These are phyloP conservation scores for Neoniphon sammara DNA, from an alignment of 2,797 vertebrate species.

Conservation along the genomic window DNA sequence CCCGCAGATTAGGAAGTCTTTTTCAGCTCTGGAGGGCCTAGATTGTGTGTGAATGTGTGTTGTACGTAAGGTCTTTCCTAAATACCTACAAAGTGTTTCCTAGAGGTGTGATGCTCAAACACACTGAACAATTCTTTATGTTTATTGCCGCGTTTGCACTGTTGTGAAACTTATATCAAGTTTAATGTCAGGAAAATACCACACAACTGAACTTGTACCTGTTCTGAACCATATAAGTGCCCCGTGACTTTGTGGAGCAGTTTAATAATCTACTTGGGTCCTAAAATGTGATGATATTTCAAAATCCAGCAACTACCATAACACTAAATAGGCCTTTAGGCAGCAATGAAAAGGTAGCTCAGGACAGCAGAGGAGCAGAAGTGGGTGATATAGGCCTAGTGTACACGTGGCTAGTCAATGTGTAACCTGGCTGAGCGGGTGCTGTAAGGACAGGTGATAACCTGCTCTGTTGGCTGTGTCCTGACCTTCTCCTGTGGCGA, in stretches of 20 bases:
- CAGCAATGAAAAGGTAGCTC: conserved; percentile 36
- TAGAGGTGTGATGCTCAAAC: too few relatives aligned
- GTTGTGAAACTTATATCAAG: not conserved
- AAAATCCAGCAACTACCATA: conserved; percentile 9
- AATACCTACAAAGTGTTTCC: too few relatives aligned
- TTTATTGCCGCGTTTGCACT: too few relatives aligned
- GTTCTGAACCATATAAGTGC: not conserved
- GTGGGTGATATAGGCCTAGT: conserved; percentile 19
- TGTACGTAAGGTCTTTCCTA: too few relatives aligned
- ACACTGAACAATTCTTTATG: too few relatives aligned
- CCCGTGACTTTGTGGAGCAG: not conserved
- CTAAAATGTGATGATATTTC: conserved; percentile 33
- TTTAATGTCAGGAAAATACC: not conserved
- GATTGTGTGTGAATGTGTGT: conserved; percentile 20
- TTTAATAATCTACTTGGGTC: conserved; percentile 48
- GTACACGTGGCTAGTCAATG: conserved; percentile 59
- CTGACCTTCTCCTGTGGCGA: not conserved
- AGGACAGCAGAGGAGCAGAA: conserved; percentile 34
- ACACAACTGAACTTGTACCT: not conserved
- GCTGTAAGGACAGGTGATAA: conserved; percentile 31
- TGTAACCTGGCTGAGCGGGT: conserved; percentile 39
- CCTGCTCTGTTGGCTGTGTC: conserved; percentile 35
- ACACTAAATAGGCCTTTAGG: conserved; percentile 17
- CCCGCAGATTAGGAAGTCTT: conserved; percentile 24
- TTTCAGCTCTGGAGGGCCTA: conserved; percentile 13